Evolutionary conservation across 2,888 invertebrate genomes (phyloP), one percentile per base, ranked within the genome.

Genomic region (Coenonympha glycerion): DNA sequence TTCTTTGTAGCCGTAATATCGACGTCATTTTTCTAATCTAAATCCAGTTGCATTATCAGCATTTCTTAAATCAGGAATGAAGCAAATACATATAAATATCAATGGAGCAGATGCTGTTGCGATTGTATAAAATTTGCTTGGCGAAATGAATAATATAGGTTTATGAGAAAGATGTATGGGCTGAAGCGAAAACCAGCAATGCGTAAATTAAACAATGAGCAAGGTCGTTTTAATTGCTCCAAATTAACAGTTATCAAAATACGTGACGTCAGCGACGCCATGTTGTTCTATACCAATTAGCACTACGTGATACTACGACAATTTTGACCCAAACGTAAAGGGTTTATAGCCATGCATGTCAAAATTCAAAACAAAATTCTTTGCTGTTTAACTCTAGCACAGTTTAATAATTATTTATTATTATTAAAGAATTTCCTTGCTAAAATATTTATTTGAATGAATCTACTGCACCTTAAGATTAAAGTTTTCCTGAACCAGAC

Each of bases 171-270:
- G 22, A 40, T 36, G 30, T 24, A 8, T 31, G 34, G 22, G 51
- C 54, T 22, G 34, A 42, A 47, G 54, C 56, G 56, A 56, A 54
- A 53, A 51, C 21, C 40, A 47, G 54, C 54, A 48, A 44, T 48
- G 54, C 51, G 39, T 47, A 47, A 15, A 47, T 47, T 50, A 50
- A 37, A 30, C 37, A 21, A 49, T n/a, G 31, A 41, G 2, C 8
- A 41, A 41, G 5, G 21, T 21, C 31, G 9, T 9, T 31, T 31
- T 13, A 44, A 44, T 22, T 44, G 31, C 11, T 44, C 22, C 4
- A 41, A 41, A 30, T 28, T 16, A 31, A 31, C 21, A 31, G 18
- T 22, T 31, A 6, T 24, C 13, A 16, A 47, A 47, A 40, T 26
- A 24, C 22, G 31, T 48, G 22, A 41, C 18, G 8, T 19, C 18